phyloP scores from a whole-genome alignment of 2,888 invertebrate genomes.

The Cataglyphis rosenhaueri region DNA sequence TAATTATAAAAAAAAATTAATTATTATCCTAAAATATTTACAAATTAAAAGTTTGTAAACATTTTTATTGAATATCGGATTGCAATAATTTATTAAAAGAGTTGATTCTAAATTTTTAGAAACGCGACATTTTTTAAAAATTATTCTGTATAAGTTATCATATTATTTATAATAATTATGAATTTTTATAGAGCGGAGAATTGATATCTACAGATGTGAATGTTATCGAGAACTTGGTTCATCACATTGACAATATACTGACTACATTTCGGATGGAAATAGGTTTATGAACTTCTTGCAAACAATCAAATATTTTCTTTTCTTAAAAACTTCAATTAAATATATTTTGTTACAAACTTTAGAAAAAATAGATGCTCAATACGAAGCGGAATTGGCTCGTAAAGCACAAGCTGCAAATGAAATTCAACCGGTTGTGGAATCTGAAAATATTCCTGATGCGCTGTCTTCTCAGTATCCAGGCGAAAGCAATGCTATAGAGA shows the following conservation, averaged over 20 bases:
- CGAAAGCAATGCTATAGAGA: background rate
- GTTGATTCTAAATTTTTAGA: background rate
- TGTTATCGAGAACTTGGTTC: slow-evolving; percentile 76
- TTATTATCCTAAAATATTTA: background rate
- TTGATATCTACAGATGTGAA: slow-evolving; percentile 77
- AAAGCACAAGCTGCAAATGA: slow-evolving; percentile 87
- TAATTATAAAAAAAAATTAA: slow-evolving; percentile 59
- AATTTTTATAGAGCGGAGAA: slow-evolving; percentile 75
- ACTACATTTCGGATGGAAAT: slow-evolving; percentile 76
- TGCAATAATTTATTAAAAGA: background rate
- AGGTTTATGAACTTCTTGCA: slow-evolving; percentile 70
- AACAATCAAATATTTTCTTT: background rate
- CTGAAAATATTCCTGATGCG: slow-evolving; percentile 39
- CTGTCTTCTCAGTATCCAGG: background rate
- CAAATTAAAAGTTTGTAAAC: background rate
- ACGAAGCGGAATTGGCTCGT: slow-evolving; percentile 75
- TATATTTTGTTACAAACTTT: slow-evolving; percentile 41
- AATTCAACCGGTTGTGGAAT: slow-evolving; percentile 60
- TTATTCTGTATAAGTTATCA: background rate
- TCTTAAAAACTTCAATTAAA: background rate
- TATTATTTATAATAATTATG: background rate
- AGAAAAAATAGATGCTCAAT: slow-evolving; percentile 76
- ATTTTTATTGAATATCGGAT: background rate
- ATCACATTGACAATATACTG: slow-evolving; percentile 77
- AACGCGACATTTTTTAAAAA: background rate